phyloP scores from a whole-genome alignment of 2,888 invertebrate species.

The Tillus elongatus region DNA sequence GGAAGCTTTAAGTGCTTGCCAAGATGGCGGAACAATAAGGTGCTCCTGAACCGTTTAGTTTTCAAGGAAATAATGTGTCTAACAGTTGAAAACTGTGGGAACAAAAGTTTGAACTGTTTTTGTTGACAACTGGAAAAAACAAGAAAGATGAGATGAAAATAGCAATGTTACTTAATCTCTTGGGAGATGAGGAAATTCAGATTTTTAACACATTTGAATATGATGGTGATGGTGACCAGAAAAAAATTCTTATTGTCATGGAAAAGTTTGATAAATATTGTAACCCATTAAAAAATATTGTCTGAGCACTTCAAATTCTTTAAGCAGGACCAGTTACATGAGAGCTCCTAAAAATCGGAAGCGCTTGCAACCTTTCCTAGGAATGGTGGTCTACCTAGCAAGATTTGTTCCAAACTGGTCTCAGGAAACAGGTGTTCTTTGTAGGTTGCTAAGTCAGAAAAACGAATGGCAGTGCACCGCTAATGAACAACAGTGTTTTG shows the following conservation, averaged over 20 bases:
- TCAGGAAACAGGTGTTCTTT: slow-evolving; percentile 8
- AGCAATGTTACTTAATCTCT: background rate
- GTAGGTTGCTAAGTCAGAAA: slow-evolving; percentile 9
- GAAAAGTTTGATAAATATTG: slow-evolving; percentile 18
- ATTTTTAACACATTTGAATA: too few species aligned
- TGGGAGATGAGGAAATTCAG: too few species aligned
- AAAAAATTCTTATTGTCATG: slow-evolving; percentile 14
- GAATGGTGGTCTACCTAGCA: slow-evolving; percentile 11
- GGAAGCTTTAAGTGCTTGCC: too few species aligned
- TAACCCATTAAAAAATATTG: slow-evolving; percentile 18
- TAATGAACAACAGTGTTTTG: slow-evolving; percentile 10
- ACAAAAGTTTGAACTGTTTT: too few species aligned
- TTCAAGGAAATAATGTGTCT: too few species aligned
- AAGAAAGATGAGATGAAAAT: too few species aligned
- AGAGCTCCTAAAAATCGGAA: slow-evolving; percentile 4
- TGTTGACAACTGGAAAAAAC: too few species aligned
- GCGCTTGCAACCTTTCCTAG: slow-evolving; percentile 11
- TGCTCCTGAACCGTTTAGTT: too few species aligned
- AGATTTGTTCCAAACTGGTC: slow-evolving; percentile 13
- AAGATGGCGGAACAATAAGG: too few species aligned
- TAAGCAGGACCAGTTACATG: slow-evolving; percentile 15
- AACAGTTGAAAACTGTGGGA: too few species aligned
- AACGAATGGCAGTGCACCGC: slow-evolving; percentile 9
- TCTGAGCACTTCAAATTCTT: slow-evolving; percentile 22
- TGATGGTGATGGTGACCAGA: slow-evolving; percentile 12